A percentile compares a stretch with the other conserved stretches of the same genome.
Conservation (phyloP, 2,113 vertebrate genomes). For the Sigmodon hispidus region DNA sequence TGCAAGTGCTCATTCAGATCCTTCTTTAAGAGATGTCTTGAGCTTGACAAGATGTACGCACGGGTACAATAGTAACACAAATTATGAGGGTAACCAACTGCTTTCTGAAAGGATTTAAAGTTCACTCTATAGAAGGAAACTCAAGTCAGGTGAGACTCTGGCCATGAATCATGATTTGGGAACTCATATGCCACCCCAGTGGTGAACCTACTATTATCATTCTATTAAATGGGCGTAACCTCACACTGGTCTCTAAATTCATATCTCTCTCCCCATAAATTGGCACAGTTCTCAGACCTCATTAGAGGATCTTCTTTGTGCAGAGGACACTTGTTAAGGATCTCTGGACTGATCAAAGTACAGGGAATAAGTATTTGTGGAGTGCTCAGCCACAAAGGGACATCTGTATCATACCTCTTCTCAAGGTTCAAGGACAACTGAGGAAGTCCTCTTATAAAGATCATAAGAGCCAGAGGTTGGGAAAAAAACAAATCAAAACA, state of each 20-base stretch:
- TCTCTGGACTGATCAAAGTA: not conserved
- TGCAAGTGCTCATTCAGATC: not conserved
- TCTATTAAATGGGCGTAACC: not conserved
- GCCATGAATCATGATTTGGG: not conserved
- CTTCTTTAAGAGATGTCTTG: not conserved
- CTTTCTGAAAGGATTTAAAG: too few species aligned
- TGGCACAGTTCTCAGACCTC: not conserved
- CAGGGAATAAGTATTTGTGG: not conserved
- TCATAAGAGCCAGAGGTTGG: not conserved
- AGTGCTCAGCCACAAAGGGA: not conserved
- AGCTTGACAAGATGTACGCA: not conserved
- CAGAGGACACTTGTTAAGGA: not conserved
- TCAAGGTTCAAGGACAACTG: not conserved
- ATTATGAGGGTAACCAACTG: not conserved
- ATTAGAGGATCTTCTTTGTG: not conserved
- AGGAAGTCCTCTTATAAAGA: too few species aligned
- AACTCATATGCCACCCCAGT: too few species aligned
- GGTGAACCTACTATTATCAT: not conserved
- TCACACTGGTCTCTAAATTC: not conserved
- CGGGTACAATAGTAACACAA: not conserved
- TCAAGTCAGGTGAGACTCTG: not conserved
- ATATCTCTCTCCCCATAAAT: not conserved
- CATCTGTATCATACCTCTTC: not conserved
- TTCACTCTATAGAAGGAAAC: not conserved
- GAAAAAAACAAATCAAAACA: not conserved